Evolutionary conservation across 1,140 invertebrate genomes (phyloP), one percentile per base, ranked within the genome.

Genomic region (Euborellia annulipes): DNA sequence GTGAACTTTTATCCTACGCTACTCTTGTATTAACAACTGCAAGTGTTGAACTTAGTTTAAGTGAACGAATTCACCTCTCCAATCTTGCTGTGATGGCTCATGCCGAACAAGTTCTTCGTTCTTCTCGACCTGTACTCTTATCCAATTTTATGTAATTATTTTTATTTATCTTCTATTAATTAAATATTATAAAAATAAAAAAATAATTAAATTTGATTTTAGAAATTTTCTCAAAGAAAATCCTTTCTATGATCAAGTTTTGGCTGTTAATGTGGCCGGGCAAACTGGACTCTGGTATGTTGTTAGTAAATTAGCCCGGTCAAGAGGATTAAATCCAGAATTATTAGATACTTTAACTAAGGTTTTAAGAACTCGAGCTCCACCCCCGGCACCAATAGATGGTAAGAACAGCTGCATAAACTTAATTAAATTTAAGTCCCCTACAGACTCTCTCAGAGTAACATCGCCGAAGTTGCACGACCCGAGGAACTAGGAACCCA

Each of bases 41-140:
- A 50, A 65, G 62, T 47, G 61, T 55, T 32, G 75, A 82, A 45
- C 62, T 81, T 48, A 69, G 69, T 27, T 61, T 69, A 40, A 62
- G 69, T 14, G 76, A 79, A 42, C 73, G 72, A 54, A 72, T 76
- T 48, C 72, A 80, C 56, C 66, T 83, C 39, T 73, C 78, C 11
- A 79, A 81, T 59, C 66, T 84, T 50, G 73, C 72, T 37, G 62
- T 84, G 6, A 70, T 80, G 55, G 73, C 74, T 46, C 78, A 73
- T 57, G 72, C 77, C 1, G 73, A 82, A 57, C 64, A 75, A 54
- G 62, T 71, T 7, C 59, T 76, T 22, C 62, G 73, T 27, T 27
- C 23, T 27, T 27, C 23, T 27, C 4, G 23, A 11, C 23, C 17
- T 21, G 50, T 45, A 38, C 36, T 54, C 3, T 41, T 47, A 39